Evolutionary conservation across 1,140 invertebrate species (phyloP).

Genomic region (Apis mellifera): Amel_HAv3.1 CM009931.2:15846001-15846500

Average conservation of each 20-base stretch:
- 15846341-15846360: no score
- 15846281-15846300: not conserved
- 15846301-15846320: not conserved
- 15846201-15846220: not conserved
- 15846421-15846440: no score
- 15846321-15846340: no score
- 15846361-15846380: not conserved
- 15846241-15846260: constrained; percentile 16
- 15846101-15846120: constrained; percentile 45
- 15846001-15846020: constrained; percentile 42
- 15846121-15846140: constrained; percentile 51
- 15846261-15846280: not conserved
- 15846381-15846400: not conserved
- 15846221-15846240: constrained; percentile 36
- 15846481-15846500: no score
- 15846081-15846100: constrained; percentile 40
- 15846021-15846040: constrained; percentile 41
- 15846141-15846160: constrained; percentile 43
- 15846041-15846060: constrained; percentile 20
- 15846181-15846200: constrained; percentile 11
- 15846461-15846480: not conserved
- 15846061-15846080: constrained; percentile 33
- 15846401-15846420: not conserved
- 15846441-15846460: not conserved
- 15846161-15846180: constrained; percentile 19